A percentile compares a stretch with the other conserved stretches of the same genome.
These are phyloP conservation scores for Acanthosepion lycidas DNA, from an alignment of 2,888 invertebrate genomes.

Conservation along the genomic window DNA sequence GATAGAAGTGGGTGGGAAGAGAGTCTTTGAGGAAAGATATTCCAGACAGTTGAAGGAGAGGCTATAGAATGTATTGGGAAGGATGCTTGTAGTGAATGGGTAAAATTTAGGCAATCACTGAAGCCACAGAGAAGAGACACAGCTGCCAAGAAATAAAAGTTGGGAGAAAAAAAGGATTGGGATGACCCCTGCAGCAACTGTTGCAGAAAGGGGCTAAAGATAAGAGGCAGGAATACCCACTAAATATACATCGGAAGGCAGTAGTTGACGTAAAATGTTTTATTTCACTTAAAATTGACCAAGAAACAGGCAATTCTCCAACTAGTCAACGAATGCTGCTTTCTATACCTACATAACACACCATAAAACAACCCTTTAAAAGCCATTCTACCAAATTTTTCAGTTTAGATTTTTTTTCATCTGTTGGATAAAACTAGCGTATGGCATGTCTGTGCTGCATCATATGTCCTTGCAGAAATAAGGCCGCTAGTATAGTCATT, in stretches of 20 bases:
- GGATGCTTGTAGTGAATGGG: background rate
- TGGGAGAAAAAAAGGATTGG: background rate
- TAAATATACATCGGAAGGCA: constrained; percentile 47
- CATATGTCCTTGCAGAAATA: constrained; percentile 46
- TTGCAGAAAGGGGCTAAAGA: background rate
- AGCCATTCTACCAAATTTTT: constrained; percentile 47
- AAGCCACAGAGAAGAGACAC: constrained; percentile 34
- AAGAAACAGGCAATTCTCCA: constrained; percentile 46
- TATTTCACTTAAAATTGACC: constrained; percentile 48
- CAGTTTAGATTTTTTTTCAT: constrained; percentile 40
- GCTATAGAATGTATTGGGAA: background rate
- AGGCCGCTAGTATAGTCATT: constrained; percentile 48
- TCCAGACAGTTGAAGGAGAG: background rate
- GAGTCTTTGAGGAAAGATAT: background rate
- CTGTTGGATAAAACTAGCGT: constrained; percentile 46
- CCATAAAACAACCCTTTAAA: constrained; percentile 46
- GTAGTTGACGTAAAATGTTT: constrained; percentile 48
- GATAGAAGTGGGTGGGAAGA: background rate
- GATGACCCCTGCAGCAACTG: background rate
- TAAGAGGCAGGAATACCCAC: constrained; percentile 1
- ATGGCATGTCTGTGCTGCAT: constrained; percentile 47
- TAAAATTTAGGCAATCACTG: background rate
- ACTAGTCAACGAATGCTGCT: constrained; percentile 46
- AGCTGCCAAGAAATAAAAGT: constrained; percentile 34
- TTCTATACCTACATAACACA: constrained; percentile 47